Evolutionary conservation across 2,888 invertebrate species (phyloP), one percentile per base, ranked within the genome.

Genomic region (Agrilus biguttatus): DNA sequence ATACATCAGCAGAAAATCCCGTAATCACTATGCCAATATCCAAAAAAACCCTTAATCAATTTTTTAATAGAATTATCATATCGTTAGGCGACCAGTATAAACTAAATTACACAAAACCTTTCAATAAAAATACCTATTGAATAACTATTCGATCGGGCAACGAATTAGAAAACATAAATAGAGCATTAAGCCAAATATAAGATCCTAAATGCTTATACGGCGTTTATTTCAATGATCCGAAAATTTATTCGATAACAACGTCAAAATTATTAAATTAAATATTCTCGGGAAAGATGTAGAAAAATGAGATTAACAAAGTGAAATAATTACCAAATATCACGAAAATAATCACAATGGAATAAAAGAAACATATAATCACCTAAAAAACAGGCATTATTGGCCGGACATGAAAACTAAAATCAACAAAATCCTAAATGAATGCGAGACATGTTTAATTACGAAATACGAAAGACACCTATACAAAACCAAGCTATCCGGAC

Each of bases 321-420:
- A 44, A n/a, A 13, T 40, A 17, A 49, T 50, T 13, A 32, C 32
- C 8, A 33, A 51, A 14, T 51, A 51, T 36, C 51, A 49, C 23
- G 14, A 40, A 33, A 42, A 5, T 5, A 45, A 38, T 14, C 48
- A 51, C 38, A 49, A 47, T 21, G 50, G 49, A 8, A 42, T 50
- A 13, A 40, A 14, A 6, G 46, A 50, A 46, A 45, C 49, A 4
- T 46, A 49, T 19, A 21, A 45, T 5, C 28, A 47, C 5, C 33
- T 50, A 14, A 47, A 43, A 41, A 2, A 8, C 2, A 39, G n/a
- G n/a, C n/a, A n/a, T n/a, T n/a, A n/a, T n/a, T n/a, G n/a, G n/a
- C n/a, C n/a, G n/a, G n/a, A n/a, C n/a, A n/a, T n/a, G n/a, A n/a
- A n/a, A n/a, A n/a, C n/a, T n/a, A n/a, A 40, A 43, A 47, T 51